Base-by-base conservation (phyloP, 2,888 invertebrate genomes). In the Cheilosia impressa region DNA sequence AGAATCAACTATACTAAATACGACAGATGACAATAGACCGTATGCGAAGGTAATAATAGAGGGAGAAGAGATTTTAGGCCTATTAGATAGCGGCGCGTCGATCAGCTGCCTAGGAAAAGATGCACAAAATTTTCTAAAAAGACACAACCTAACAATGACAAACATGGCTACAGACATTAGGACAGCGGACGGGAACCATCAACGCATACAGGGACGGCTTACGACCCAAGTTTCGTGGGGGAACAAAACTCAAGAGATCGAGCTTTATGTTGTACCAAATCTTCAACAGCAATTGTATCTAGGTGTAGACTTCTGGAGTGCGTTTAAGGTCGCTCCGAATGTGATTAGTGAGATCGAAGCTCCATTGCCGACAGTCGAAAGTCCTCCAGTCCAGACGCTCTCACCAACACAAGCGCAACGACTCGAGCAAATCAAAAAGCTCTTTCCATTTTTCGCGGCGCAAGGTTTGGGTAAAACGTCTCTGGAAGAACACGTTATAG, bases 261-360 rank as follows among this genome's bases (percentile, higher is more conserved):
- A 68, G 13, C 10, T 72, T 4, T 72, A 27, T 27, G 52, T 73
- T 0, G 89, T 85, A 76, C 88, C 52, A 2, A 43, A 15, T 7
- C 52, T 53, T 2, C 43, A 50, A 19, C 53, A 62, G 17, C 60
- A 71, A 15, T 52, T 58, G 1, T 72, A 63, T 15, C n/a, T 63
- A 0, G 63, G 55, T 1, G 22, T 63, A n/a, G 73, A 45, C 19
- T 63, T 73, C n/a, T 73, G 55, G 45, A 73, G 47, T 6, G n/a
- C 13, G 2, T 73, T 73, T 31, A 52, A 24, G 27, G 15, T 62
- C 4, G 62, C 62, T 19, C 53, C 50, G 5, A 72, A 53, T 15
- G 6, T 55, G 1, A 63, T 63, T 2, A 19, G 45, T 4, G 62
- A 62, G 27, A 13, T 62, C 1, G 17, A 47, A 4, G 31, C 22